These are phyloP conservation scores for Macrosiphum euphorbiae DNA, from an alignment of 2,888 invertebrate species.

Conservation along the genomic window DNA sequence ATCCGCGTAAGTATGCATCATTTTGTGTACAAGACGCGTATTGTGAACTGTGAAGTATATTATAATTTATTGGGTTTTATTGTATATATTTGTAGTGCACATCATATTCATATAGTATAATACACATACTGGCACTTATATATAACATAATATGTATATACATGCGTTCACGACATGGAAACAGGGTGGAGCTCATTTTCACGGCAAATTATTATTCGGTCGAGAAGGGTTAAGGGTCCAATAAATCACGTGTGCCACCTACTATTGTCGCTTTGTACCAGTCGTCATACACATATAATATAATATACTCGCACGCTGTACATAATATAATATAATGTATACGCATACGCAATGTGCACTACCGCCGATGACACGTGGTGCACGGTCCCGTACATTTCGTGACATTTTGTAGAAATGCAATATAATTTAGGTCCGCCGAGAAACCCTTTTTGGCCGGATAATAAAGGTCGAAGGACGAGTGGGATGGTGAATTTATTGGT, in stretches of 20 bases:
- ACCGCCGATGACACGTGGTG: conserved; percentile 1
- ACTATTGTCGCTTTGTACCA: conserved; percentile 6
- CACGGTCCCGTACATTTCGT: conserved; percentile 34
- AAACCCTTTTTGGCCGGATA: conserved; percentile 54
- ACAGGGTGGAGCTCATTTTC: conserved; percentile 38
- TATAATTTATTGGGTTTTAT: conserved; percentile 46
- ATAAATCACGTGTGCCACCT: conserved; percentile 55
- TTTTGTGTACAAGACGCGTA: neutral
- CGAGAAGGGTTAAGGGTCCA: conserved; percentile 58
- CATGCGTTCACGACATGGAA: neutral
- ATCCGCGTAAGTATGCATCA: conserved; percentile 12
- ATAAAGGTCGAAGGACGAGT: conserved; percentile 18
- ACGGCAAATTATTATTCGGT: conserved; percentile 54
- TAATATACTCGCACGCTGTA: neutral
- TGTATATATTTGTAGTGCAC: neutral
- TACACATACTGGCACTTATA: neutral
- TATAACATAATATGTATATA: too few relatives aligned
- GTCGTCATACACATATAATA: neutral
- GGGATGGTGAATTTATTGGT: conserved; percentile 60
- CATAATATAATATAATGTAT: neutral
- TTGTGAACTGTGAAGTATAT: neutral
- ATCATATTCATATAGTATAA: neutral
- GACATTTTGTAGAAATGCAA: conserved; percentile 53
- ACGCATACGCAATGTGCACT: neutral
- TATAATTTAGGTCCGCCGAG: conserved; percentile 4